These are phyloP conservation scores for Caenorhabditis becei DNA, from an alignment of 2,888 invertebrate genomes.

Conservation along the genomic window DNA sequence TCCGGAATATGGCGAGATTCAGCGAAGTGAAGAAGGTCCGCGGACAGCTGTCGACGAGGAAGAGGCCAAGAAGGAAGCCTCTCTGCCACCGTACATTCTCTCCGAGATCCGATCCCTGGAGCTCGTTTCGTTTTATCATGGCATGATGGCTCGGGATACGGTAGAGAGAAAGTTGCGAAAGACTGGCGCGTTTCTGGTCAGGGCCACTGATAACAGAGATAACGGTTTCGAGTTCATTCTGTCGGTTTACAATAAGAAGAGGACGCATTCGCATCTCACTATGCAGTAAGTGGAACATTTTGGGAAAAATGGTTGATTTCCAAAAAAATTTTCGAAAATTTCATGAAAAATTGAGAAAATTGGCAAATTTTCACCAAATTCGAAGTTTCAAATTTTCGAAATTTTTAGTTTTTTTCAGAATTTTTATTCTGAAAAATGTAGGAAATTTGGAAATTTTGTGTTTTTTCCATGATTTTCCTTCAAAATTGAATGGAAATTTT, in stretches of 20 bases:
- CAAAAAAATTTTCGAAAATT: too few relatives aligned
- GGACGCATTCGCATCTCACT: conserved; percentile 29
- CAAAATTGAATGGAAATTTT: too few relatives aligned
- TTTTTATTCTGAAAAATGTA: too few relatives aligned
- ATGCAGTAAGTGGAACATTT: conserved; percentile 46
- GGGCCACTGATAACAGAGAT: conserved; percentile 63
- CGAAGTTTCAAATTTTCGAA: too few relatives aligned
- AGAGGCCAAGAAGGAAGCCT: neutral
- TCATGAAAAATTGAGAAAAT: too few relatives aligned
- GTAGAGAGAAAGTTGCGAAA: conserved; percentile 13
- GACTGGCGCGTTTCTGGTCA: conserved; percentile 70
- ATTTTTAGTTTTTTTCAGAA: too few relatives aligned
- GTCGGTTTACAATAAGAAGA: conserved; percentile 40
- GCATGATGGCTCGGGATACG: conserved; percentile 13
- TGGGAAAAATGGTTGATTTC: conserved; percentile 1
- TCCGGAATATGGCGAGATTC: too few relatives aligned
- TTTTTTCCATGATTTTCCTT: too few relatives aligned
- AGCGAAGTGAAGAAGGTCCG: too few relatives aligned
- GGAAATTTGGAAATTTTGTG: too few relatives aligned
- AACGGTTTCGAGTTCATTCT: conserved; percentile 59
- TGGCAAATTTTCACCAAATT: too few relatives aligned
- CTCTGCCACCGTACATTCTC: conserved; percentile 13
- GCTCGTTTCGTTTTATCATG: conserved; percentile 40
- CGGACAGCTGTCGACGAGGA: conserved; percentile 12
- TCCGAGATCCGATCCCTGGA: conserved; percentile 31